Evolutionary conservation across 2,888 invertebrate genomes (phyloP).

Genomic region (Itoplectis maculator): DNA sequence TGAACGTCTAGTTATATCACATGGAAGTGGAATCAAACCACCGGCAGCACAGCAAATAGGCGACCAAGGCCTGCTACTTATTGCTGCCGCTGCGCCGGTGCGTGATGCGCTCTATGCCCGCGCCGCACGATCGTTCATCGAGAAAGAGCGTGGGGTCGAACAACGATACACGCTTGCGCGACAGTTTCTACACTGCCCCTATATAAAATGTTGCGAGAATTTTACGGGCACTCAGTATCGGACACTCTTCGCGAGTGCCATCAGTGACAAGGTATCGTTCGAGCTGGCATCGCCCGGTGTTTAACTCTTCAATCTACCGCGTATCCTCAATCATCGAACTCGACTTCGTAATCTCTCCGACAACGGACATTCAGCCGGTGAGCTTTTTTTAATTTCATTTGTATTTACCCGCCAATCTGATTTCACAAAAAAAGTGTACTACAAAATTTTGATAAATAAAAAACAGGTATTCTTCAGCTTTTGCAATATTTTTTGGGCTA

Average conservation of each 20-base stretch:
- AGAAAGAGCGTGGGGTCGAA: slow-evolving; percentile 52
- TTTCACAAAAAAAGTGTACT: background rate
- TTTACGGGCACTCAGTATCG: slow-evolving; percentile 60
- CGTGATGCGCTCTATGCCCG: slow-evolving; percentile 1
- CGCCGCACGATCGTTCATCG: slow-evolving; percentile 42
- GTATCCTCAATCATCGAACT: background rate
- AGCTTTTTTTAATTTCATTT: background rate
- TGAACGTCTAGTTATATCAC: slow-evolving; percentile 54
- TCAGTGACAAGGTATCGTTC: slow-evolving; percentile 18
- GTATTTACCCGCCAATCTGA: background rate
- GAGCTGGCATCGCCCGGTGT: background rate
- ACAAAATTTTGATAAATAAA: background rate
- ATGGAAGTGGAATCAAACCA: slow-evolving; percentile 51
- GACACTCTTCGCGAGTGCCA: slow-evolving; percentile 30
- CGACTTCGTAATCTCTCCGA: background rate
- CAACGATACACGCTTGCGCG: slow-evolving; percentile 59
- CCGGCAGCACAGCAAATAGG: slow-evolving; percentile 23
- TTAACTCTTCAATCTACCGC: background rate
- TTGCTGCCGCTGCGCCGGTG: slow-evolving; percentile 1
- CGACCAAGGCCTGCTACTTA: slow-evolving; percentile 39
- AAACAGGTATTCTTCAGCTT: no score
- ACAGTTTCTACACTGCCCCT: slow-evolving; percentile 29
- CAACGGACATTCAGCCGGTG: background rate
- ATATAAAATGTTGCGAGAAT: slow-evolving; percentile 63
- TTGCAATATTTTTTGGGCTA: no score